These are phyloP conservation scores for Ramphastos sulfuratus DNA, from an alignment of 2,113 vertebrate species.

Conservation along the genomic window DNA sequence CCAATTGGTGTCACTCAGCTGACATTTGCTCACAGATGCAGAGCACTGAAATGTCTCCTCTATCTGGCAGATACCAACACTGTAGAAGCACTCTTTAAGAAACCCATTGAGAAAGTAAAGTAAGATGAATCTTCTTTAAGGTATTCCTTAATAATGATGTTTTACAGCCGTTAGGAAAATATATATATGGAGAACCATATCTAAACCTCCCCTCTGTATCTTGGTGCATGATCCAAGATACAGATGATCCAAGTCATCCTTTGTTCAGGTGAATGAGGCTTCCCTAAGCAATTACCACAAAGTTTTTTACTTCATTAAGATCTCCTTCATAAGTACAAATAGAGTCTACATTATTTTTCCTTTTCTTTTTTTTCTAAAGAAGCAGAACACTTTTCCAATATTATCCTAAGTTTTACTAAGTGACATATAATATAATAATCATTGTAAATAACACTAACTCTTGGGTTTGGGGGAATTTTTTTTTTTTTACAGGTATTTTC, in stretches of 20 bases:
- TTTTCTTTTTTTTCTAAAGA: neutral
- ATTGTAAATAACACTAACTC: neutral
- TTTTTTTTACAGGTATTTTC: conserved; percentile 80
- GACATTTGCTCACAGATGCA: conserved; percentile 86
- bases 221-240: neutral
- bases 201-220: neutral
- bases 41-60: conserved; percentile 89
- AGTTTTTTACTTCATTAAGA: neutral
- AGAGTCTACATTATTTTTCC: neutral
- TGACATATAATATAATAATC: neutral
- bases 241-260: neutral
- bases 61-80: conserved; percentile 82
- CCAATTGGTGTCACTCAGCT: conserved; percentile 81
- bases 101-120: conserved; percentile 84
- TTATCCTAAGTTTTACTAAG: neutral
- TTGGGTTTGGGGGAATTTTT: neutral
- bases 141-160: neutral
- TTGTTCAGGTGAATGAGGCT: neutral
- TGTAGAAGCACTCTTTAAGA: conserved; percentile 85
- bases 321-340: neutral
- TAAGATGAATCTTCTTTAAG: conserved; percentile 63
- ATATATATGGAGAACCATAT: neutral
- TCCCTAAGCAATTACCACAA: neutral
- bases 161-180: neutral
- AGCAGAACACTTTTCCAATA: neutral